Conservation (phyloP, 2,113 vertebrate species). For the Piaya cayana region DNA sequence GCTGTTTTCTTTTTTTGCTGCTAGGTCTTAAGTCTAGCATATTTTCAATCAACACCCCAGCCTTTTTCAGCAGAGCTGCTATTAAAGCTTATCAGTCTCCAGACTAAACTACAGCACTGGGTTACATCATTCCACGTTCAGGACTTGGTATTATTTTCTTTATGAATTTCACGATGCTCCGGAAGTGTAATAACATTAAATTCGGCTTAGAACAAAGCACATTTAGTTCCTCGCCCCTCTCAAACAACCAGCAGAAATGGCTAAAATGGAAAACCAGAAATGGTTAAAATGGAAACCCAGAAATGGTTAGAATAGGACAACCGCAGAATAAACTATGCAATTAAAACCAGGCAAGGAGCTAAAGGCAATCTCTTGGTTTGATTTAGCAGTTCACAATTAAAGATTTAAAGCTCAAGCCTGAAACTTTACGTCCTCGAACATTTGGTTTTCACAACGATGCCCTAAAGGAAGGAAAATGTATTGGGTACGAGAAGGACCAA, state of each 20-base stretch:
- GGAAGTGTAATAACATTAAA: not conserved
- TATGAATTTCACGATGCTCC: not conserved
- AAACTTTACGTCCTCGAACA: not conserved
- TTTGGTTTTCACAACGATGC: not conserved
- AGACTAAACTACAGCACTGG: not conserved
- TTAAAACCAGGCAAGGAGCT: constrained; percentile 26
- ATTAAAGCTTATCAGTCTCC: not conserved
- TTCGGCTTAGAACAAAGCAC: not conserved
- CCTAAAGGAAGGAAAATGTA: not conserved
- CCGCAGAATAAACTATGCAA: not conserved
- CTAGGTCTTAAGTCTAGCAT: not conserved
- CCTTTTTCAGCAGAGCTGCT: not conserved
- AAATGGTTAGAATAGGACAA: not conserved
- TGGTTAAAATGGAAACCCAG: not conserved
- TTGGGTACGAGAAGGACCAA: not conserved
- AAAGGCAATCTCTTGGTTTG: not conserved
- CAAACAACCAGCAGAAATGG: not conserved
- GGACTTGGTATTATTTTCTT: not conserved
- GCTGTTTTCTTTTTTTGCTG: not conserved
- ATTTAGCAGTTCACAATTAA: constrained; percentile 3
- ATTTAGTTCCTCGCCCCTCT: not conserved
- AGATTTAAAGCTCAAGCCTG: not conserved
- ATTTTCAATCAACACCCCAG: not conserved
- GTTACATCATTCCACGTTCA: not conserved
- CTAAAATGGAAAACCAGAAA: not conserved